Conservation (phyloP, 2,113 vertebrate species). For the Coreoperca whiteheadi region DNA sequence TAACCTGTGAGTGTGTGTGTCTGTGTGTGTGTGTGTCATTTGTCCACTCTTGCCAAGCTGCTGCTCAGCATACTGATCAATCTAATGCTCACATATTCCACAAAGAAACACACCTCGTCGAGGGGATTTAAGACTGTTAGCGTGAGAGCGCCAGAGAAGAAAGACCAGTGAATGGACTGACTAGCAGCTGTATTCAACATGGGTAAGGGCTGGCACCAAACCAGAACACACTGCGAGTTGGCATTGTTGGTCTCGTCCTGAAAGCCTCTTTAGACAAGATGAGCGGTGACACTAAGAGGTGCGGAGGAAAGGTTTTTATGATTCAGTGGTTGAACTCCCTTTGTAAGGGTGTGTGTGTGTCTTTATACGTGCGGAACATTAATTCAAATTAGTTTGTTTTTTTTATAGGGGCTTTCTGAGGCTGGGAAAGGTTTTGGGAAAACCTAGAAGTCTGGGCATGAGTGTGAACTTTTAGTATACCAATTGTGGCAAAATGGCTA, state of each 20-base stretch:
- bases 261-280: constrained; percentile 60
- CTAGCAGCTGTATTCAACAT: constrained; percentile 66
- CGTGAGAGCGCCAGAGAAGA: constrained; percentile 41
- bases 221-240: constrained; percentile 51
- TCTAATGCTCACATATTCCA: constrained; percentile 21
- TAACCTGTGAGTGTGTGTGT: constrained; percentile 1
- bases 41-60: constrained; percentile 7
- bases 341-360: constrained; percentile 16
- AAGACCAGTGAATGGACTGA: constrained; percentile 64
- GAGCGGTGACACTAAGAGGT: constrained; percentile 52
- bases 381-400: constrained; percentile 47
- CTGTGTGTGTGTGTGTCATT: constrained; percentile 26
- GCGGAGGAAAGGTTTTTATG: constrained; percentile 48
- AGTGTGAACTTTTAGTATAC: constrained; percentile 23
- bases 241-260: constrained; percentile 51
- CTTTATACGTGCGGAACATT: constrained; percentile 6
- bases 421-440: constrained; percentile 45
- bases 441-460: constrained; percentile 10
- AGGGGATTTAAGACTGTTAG: constrained; percentile 49
- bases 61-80: constrained; percentile 55
- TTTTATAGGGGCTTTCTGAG: constrained; percentile 33
- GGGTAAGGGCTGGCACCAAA: constrained; percentile 56
- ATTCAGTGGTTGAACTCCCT: constrained; percentile 52
- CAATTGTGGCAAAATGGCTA: not conserved
- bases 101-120: constrained; percentile 12